Evolutionary conservation across 2,888 invertebrate species (phyloP), one percentile per base, ranked within the genome.

Genomic region (Gonocerus acuteangulatus): DNA sequence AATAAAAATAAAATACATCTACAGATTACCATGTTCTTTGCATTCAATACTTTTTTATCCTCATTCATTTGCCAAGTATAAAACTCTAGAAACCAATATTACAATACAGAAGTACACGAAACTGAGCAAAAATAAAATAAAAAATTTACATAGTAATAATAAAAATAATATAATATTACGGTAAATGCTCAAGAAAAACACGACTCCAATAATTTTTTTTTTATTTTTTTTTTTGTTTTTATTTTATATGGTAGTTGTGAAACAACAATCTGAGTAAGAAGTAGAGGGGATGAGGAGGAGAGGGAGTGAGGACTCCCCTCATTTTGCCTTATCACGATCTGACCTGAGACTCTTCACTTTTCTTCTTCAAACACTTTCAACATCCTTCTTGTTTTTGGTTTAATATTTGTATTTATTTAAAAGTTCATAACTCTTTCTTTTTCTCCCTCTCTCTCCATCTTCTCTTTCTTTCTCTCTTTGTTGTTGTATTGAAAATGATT

Each of bases 181-280:
- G 62, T 65, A 65, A 65, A 65, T 65, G 65, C 65, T 64, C 59
- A 61, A 61, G 61, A 63, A 59, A 49, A 62, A 65, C 65, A 63
- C 61, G 63, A 62, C 65, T 65, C 62, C 65, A 58, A 19, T 45
- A 58, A 59, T 48, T 49, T 49, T 42, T 45, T 23, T 45, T 42
- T 27, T 47, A 45, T 52, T 61, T 19, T 15, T n/a, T 54, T 21
- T 6, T 54, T 36, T 48, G 21, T 60, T 18, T 60, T 45, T 27
- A 54, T 45, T 51, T 34, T 36, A 39, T 52, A 51, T 16, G 48
- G 48, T 39, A 57, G 34, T 27, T 48, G 39, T 16, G 51, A 60
- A 62, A 42, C 44, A 51, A 57, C 39, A 60, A 44, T 44, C 39
- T 52, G 60, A 59, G 52, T 48, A 52, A 23, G 48, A 52, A 48